These are phyloP conservation scores for Taxidea taxus DNA, from an alignment of 2,113 vertebrate genomes.

Conservation along the genomic window DNA sequence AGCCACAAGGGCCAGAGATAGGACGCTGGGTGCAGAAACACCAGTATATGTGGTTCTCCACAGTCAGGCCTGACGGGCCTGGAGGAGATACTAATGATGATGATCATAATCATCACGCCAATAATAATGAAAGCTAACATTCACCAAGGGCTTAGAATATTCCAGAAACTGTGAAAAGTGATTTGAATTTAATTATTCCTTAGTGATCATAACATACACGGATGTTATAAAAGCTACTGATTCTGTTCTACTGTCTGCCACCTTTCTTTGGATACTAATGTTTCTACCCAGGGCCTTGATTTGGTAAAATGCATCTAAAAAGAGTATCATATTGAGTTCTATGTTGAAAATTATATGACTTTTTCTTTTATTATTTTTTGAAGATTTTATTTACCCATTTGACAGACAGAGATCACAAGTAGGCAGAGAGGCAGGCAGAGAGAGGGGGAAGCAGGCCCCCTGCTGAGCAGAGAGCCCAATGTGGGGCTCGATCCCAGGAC, in stretches of 20 bases:
- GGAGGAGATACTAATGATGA: rapidly evolving
- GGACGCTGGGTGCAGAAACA: neutral
- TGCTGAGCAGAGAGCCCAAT: no score
- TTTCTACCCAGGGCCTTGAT: neutral
- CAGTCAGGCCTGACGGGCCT: neutral
- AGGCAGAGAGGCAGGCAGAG: no score
- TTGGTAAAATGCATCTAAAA: neutral
- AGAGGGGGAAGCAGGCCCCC: no score
- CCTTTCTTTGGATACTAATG: neutral
- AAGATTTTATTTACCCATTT: no score
- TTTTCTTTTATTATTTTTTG: no score
- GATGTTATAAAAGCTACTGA: neutral
- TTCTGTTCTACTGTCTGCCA: neutral
- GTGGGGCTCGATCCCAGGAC: no score
- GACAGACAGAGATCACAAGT: no score
- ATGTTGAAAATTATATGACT: neutral
- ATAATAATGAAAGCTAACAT: neutral
- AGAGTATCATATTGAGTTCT: neutral
- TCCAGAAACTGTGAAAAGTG: neutral
- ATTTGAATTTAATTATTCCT: neutral
- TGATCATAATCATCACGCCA: no score
- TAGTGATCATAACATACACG: neutral
- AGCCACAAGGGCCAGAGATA: neutral
- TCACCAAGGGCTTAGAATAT: neutral
- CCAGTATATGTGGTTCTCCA: neutral